Evolutionary conservation across 2,113 vertebrate species (phyloP).

Genomic region (Alexandromys fortis): DNA sequence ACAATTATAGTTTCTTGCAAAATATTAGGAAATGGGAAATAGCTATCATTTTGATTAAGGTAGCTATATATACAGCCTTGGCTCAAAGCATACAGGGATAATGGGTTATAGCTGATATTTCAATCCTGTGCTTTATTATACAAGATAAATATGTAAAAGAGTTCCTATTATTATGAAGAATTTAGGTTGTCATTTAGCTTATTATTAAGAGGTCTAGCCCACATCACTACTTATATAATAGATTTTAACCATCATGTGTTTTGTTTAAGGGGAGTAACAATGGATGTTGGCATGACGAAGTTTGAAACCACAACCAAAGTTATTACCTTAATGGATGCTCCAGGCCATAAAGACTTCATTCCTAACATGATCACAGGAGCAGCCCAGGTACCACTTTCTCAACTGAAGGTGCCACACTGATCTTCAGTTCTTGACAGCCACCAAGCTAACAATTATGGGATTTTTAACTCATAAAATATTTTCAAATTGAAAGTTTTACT

Average conservation of each 20-base stretch:
- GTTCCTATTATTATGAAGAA: not conserved
- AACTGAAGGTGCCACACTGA: not conserved
- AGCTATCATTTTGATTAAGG: conserved; percentile 16
- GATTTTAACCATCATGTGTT: conserved; percentile 66
- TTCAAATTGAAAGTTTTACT: conserved; percentile 29
- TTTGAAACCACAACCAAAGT: conserved; percentile 97
- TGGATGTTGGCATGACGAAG: conserved; percentile 99
- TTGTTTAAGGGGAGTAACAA: conserved; percentile 95
- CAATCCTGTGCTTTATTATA: conserved; percentile 13
- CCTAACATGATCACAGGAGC: conserved; percentile 99
- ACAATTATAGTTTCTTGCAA: not conserved
- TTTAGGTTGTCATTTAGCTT: conserved; percentile 23
- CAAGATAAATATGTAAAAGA: conserved; percentile 38
- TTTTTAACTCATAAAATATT: conserved; percentile 32
- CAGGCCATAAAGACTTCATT: conserved; percentile 99
- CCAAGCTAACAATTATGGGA: conserved; percentile 10
- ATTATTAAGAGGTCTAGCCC: conserved; percentile 32
- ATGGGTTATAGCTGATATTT: conserved; percentile 22
- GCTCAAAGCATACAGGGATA: not conserved
- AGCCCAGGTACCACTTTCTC: conserved; percentile 91
- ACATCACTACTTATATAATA: conserved; percentile 15
- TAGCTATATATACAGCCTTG: not conserved
- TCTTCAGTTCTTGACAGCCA: conserved; percentile 34
- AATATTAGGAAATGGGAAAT: not conserved
- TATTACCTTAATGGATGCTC: conserved; percentile 98